Percentiles rank a stretch among this genome's conserved stretches.
These are phyloP conservation scores for Odocoileus hemionus DNA, from an alignment of 2,113 vertebrate genomes.

Conservation along the genomic window DNA sequence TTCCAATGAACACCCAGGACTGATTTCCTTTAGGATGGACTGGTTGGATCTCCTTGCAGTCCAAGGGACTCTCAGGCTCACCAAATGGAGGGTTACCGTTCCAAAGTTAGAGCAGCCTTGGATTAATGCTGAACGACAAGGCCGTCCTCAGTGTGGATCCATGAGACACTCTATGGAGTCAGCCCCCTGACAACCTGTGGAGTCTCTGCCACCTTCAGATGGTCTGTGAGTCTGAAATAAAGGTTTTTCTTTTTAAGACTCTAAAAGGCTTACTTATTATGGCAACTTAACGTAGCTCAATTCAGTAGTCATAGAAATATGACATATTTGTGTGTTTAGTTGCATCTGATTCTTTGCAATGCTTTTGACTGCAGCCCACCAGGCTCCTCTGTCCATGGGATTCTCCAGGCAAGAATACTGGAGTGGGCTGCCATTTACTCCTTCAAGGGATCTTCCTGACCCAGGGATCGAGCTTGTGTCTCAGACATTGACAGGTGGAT, in stretches of 20 bases:
- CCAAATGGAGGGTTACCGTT: background rate
- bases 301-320: background rate
- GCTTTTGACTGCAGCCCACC: background rate
- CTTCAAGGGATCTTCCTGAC: background rate
- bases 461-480: background rate
- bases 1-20: too few relatives aligned
- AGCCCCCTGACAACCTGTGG: background rate
- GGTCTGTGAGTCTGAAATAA: background rate
- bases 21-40: too few relatives aligned
- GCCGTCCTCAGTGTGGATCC: background rate
- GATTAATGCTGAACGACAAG: background rate
- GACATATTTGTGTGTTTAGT: background rate
- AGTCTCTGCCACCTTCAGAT: background rate
- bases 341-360: background rate
- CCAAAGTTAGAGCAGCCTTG: background rate
- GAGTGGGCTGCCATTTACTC: background rate
- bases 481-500: background rate
- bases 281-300: background rate
- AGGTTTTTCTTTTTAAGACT: background rate
- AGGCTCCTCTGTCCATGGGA: background rate
- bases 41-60: too few relatives aligned
- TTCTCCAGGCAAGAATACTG: background rate
- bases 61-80: too few relatives aligned
- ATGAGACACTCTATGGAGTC: background rate
- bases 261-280: background rate